Evolutionary conservation across 1,140 invertebrate genomes (phyloP).

Genomic region (Apolygus lucorum): DNA sequence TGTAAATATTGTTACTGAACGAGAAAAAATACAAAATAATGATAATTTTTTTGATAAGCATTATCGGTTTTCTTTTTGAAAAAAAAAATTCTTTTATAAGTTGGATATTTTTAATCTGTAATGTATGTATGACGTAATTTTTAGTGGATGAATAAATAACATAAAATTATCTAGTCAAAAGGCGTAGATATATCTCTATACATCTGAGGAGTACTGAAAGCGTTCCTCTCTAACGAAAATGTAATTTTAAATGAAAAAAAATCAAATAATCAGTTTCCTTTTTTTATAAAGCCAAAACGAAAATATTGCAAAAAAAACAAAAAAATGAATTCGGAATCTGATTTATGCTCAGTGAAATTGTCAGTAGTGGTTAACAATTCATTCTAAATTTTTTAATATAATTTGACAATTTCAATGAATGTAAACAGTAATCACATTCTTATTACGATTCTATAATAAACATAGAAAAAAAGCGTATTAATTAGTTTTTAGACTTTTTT

Average conservation of each 20-base stretch:
- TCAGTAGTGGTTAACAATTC: conserved; percentile 24
- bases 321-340: conserved; percentile 3
- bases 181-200: conserved; percentile 25
- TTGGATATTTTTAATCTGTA: conserved; percentile 29
- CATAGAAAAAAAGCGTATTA: no score
- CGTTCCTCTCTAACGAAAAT: conserved; percentile 20
- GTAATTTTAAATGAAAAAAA: neutral
- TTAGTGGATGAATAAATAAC: neutral
- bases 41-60: no score
- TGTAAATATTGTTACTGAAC: conserved; percentile 37
- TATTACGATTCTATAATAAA: conserved; percentile 5
- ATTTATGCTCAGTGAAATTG: conserved; percentile 22
- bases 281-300: neutral
- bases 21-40: no score
- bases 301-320: no score
- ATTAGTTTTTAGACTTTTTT: no score
- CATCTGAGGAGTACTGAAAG: conserved; percentile 20
- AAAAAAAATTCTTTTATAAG: conserved; percentile 28
- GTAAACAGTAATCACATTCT: conserved; percentile 11
- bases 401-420: conserved; percentile 19
- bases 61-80: conserved; percentile 21
- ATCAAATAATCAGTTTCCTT: neutral
- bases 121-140: neutral
- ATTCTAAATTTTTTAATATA: conserved; percentile 28
- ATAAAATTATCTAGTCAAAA: conserved; percentile 28